Base-by-base conservation (phyloP, 2,797 vertebrate genomes). In the Xerus rutilus region DNA sequence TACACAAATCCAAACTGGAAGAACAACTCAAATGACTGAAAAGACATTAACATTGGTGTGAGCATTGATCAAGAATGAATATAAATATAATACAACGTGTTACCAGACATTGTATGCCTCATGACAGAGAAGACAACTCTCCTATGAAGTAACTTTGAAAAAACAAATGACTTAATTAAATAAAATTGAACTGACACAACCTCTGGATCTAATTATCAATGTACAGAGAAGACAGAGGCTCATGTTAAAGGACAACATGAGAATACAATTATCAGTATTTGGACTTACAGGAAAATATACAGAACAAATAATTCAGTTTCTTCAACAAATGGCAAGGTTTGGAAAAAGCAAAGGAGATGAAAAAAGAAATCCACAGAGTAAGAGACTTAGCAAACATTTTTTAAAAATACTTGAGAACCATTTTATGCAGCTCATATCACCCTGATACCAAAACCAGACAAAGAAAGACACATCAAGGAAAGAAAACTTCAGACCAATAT, bases 221-320 rank as follows among this genome's bases (percentile, higher is more conserved):
- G 86, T 79, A 77, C 0, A 85, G 59, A 87, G 86, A 65, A 76
- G 9, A 82, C 0, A 93, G 30, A 70, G 17, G 62, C 43, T 92
- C 35, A 20, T 47, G 30, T 76, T 86, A 86, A 89, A 70, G 54
- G 62, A 77, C 54, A 95, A 72, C 43, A 32, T n/a, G 25, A n/a
- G 32, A 6, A 62, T 70, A 23, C 25, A 94, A 62, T 43, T 0
- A 0, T 32, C 39, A 81, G 81, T 77, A 82, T 65, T 78, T 54
- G 72, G 32, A 47, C 32, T 87, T 21, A 32, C 7, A 72, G 8
- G 45, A 91, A 96, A 89, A 89, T 70, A 23, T 54, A 82, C 11
- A 92, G 23, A 18, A 74, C 52, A 86, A 93, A 69, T 13, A 65
- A 73, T 32, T 88, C 76, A 32, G 57, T 74, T 81, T 94, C 81